Percentiles rank a stretch among this genome's conserved stretches.
Evolutionary conservation across 2,888 invertebrate species (phyloP).

Genomic region (Copidosoma aretas): DNA sequence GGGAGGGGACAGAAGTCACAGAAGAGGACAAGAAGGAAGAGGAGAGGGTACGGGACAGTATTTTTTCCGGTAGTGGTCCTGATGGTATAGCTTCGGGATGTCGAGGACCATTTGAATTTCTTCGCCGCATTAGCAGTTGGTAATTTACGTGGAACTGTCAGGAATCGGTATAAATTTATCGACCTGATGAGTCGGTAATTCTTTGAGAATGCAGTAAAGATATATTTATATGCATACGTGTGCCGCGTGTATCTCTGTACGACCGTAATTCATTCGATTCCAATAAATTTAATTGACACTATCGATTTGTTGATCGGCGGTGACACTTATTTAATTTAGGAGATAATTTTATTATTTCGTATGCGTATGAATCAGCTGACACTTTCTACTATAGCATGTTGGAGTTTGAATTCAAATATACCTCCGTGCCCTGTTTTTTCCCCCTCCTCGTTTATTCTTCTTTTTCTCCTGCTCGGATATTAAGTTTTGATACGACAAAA

Average conservation of each 20-base stretch:
- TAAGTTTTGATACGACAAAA: no score
- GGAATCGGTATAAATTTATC: background rate
- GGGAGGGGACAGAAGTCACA: no score
- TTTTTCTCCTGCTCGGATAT: no score
- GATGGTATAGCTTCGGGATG: background rate
- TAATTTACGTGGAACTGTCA: background rate
- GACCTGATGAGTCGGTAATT: background rate
- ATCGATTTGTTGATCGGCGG: background rate
- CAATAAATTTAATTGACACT: background rate
- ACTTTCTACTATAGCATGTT: background rate
- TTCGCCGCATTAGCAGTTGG: conserved; percentile 2
- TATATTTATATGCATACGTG: background rate
- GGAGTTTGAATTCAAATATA: no score
- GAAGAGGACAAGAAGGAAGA: no score
- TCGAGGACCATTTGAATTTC: conserved; percentile 1
- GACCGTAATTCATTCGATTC: background rate
- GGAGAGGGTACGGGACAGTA: no score
- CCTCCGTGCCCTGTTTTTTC: no score
- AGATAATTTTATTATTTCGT: no score
- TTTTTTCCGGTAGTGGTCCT: no score
- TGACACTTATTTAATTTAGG: no score
- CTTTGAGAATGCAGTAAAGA: background rate
- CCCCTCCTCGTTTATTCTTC: no score
- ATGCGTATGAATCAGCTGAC: no score
- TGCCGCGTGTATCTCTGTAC: background rate